Conservation (phyloP, 2,113 vertebrate species). For the Melanocharis versteri region DNA sequence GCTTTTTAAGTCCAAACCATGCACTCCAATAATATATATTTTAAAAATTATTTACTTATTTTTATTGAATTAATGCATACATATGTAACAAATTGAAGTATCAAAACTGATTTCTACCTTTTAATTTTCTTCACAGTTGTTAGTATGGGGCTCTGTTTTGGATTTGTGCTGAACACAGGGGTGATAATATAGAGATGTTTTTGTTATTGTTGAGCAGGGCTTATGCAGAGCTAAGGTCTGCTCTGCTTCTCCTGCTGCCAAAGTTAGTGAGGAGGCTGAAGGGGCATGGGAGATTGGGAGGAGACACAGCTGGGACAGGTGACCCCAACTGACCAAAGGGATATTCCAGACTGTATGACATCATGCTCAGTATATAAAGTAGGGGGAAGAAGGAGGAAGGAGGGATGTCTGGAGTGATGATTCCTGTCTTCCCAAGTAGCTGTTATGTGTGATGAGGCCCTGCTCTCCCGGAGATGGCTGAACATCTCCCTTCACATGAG, state of each 20-base stretch:
- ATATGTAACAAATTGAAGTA: background rate
- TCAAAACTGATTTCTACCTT: background rate
- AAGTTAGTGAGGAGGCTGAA: accelerated
- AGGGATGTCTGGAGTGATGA: background rate
- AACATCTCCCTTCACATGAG: background rate
- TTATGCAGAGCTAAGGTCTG: background rate
- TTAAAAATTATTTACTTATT: background rate
- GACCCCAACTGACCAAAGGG: background rate
- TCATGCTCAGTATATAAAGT: too few species aligned
- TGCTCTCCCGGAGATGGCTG: background rate
- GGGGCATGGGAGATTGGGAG: background rate
- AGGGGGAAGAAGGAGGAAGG: background rate
- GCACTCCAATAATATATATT: background rate
- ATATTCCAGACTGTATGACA: background rate
- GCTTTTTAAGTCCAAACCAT: background rate
- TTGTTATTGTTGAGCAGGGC: background rate
- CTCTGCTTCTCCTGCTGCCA: background rate
- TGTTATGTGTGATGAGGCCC: too few species aligned
- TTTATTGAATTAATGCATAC: background rate
- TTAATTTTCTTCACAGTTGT: background rate
- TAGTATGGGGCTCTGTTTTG: background rate
- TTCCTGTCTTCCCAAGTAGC: background rate
- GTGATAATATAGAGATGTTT: background rate
- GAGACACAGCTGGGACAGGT: background rate
- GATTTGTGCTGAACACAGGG: background rate